These are phyloP conservation scores for Drosophila lutescens DNA, from an alignment of 2,888 invertebrate genomes.

Conservation along the genomic window DNA sequence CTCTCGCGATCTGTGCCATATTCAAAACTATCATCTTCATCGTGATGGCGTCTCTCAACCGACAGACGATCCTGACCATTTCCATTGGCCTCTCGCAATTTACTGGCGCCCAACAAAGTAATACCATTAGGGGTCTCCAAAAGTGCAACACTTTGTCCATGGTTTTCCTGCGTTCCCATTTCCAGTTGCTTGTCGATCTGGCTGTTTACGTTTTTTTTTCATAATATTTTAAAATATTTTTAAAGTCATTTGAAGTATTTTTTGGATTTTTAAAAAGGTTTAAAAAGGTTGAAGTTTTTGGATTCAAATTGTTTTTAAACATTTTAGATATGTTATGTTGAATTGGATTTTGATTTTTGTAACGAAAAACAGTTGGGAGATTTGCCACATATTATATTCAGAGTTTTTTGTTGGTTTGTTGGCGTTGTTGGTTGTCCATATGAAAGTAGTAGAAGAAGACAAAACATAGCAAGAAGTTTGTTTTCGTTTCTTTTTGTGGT, in stretches of 20 bases:
- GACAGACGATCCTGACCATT: conserved; percentile 59
- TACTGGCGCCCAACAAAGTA: conserved; percentile 76
- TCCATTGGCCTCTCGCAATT: conserved; percentile 46
- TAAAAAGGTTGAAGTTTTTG: too few species aligned
- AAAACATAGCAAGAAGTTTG: conserved; percentile 44
- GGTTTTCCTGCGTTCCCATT: conserved; percentile 60
- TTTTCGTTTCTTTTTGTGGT: conserved; percentile 33
- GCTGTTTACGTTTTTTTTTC: conserved; percentile 3
- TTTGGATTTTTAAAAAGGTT: conserved; percentile 6
- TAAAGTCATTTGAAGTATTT: conserved; percentile 15
- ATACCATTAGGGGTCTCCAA: conserved; percentile 83
- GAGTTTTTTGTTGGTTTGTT: conserved; percentile 46
- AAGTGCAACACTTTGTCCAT: conserved; percentile 82
- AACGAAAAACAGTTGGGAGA: background rate
- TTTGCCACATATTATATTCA: conserved; percentile 36
- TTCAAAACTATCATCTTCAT: conserved; percentile 83
- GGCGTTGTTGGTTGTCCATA: conserved; percentile 55
- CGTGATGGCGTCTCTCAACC: conserved; percentile 65
- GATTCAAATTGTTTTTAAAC: background rate
- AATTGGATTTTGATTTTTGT: too few species aligned
- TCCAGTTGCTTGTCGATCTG: conserved; percentile 67
- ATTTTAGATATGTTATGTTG: too few species aligned
- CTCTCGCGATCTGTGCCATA: conserved; percentile 83
- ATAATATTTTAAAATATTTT: background rate
- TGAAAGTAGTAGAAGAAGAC: conserved; percentile 66